Evolutionary conservation across 2,888 invertebrate genomes (phyloP), one percentile per base, ranked within the genome.

Genomic region (Acleris sparsana): DNA sequence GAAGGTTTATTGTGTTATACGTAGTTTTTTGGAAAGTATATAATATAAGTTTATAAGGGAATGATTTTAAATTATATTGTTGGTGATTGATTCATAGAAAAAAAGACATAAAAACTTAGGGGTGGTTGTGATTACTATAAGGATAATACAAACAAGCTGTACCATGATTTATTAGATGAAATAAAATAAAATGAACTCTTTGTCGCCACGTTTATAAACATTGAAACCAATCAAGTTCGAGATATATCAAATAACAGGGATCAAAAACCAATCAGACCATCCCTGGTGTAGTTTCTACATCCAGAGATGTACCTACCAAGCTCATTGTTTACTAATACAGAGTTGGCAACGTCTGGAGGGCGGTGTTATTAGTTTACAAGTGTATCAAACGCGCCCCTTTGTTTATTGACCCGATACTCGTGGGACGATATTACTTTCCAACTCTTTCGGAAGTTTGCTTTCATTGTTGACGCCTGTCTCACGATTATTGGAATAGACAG

Each of bases 361-460:
- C 78, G 78, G 77, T 80, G 83, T 89, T 92, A 92, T 92, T 92
- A 92, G 91, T 92, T 92, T 91, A 92, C 92, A 89, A 92, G 91
- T 91, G 90, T 92, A 92, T 92, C 90, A 91, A 86, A 82, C 83
- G 82, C 84, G 29, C 84, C 89, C 89, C 86, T 85, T 84, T 87
- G 88, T 90, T 89, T 90, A 89, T 92, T 92, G 88, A 89, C 91
- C 90, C 85, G 73, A 80, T 74, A 75, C 78, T 79, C 79, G 76
- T 72, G 76, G 80, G 79, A 78, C 76, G 82, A 83, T 85, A 86
- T 85, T 86, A 84, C 91, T 92, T 92, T 86, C 84, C 85, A 92
- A 92, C 92, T 92, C 92, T 92, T 92, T 90, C 89, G 89, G 87
- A 91, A 90, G 91, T 92, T 91, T 90, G 82, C 87, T 79, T 84